Evolutionary conservation across 2,797 vertebrate genomes (phyloP).

Genomic region (Odontamblyopus lacepedii): DNA sequence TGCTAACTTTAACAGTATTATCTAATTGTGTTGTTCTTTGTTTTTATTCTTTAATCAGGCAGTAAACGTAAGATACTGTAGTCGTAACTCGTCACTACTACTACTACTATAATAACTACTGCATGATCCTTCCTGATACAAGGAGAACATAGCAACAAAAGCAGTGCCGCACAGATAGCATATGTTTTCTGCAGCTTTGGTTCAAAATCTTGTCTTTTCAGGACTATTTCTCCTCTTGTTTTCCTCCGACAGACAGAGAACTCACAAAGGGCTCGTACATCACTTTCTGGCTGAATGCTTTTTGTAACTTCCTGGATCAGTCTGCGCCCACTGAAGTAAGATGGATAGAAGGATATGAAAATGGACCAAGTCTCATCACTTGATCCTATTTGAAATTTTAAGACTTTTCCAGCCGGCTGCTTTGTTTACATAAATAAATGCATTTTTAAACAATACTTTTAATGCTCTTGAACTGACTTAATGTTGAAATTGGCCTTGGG

Average conservation of each 20-base stretch:
- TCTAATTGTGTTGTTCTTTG: constrained; percentile 70
- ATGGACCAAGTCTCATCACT: background rate
- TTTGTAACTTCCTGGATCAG: constrained; percentile 55
- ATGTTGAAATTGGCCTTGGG: background rate
- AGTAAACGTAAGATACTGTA: constrained; percentile 55
- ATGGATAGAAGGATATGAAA: constrained; percentile 26
- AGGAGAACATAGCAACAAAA: constrained; percentile 20
- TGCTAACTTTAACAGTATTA: constrained; percentile 76
- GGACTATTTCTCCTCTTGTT: constrained; percentile 13
- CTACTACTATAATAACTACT: constrained; percentile 24
- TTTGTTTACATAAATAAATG: constrained; percentile 11
- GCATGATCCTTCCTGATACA: constrained; percentile 64
- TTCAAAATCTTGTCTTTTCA: constrained; percentile 36
- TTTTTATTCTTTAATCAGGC: constrained; percentile 70
- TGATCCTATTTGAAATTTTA: constrained; percentile 12
- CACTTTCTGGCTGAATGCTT: constrained; percentile 57
- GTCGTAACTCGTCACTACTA: constrained; percentile 51
- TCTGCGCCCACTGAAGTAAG: constrained; percentile 44
- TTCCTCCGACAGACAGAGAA: constrained; percentile 56
- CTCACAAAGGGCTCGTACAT: constrained; percentile 73
- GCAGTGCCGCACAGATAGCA: constrained; percentile 29
- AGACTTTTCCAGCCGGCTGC: constrained; percentile 21
- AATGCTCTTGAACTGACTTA: background rate
- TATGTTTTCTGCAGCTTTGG: constrained; percentile 35
- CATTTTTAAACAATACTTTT: background rate